A percentile compares a stretch with the other conserved stretches of the same genome.
phyloP scores from a whole-genome alignment of 2,797 vertebrate genomes.

The Hydrolagus colliei region DNA sequence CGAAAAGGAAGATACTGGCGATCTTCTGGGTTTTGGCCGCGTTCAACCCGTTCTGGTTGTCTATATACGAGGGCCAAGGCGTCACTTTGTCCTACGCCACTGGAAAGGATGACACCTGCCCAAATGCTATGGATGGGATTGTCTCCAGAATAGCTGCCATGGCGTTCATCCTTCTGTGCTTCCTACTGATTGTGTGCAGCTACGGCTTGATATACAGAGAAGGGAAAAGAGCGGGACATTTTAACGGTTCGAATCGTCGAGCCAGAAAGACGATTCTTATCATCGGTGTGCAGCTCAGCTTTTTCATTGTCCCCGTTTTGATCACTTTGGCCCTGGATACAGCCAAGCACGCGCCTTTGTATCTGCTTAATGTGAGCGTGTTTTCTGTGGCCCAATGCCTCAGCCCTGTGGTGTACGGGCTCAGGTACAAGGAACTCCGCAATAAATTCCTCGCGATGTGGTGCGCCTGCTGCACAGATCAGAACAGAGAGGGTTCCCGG shows the following conservation, averaged over 20 bases:
- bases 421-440: conserved; percentile 47
- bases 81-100: conserved; percentile 34
- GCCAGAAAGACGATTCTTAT: conserved; percentile 49
- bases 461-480: conserved; percentile 1
- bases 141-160: conserved; percentile 42
- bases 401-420: conserved; percentile 55
- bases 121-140: conserved; percentile 38
- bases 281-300: conserved; percentile 48
- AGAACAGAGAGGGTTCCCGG: neutral
- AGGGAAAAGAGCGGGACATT: conserved; percentile 48
- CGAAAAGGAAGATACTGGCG: conserved; percentile 42
- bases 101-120: conserved; percentile 39
- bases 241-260: conserved; percentile 50
- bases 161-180: conserved; percentile 43
- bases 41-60: conserved; percentile 42
- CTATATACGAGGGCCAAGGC: conserved; percentile 37
- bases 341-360: conserved; percentile 34
- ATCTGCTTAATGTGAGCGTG: conserved; percentile 45
- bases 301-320: conserved; percentile 50
- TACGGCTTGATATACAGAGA: conserved; percentile 49
- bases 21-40: conserved; percentile 40
- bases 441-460: conserved; percentile 31
- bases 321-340: conserved; percentile 45
- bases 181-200: conserved; percentile 42
- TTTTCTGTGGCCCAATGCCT: conserved; percentile 51